Evolutionary conservation across 2,797 vertebrate genomes (phyloP), one percentile per base, ranked within the genome.

Genomic region (Nyctibius grandis): DNA sequence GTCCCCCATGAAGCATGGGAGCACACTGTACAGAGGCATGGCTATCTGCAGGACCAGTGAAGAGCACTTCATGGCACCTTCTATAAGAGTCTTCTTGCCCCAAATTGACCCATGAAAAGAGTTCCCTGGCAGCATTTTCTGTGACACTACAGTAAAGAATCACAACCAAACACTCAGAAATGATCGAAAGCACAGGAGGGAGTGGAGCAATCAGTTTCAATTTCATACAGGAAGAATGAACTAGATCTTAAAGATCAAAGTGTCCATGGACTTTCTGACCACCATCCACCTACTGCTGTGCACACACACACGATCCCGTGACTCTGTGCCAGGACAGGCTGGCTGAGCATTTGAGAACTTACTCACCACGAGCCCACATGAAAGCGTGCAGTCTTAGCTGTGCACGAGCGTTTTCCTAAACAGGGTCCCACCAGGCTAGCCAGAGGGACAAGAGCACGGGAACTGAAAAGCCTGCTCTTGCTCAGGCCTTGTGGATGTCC

Each of bases 281-380:
- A 12, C 38, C 60, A 38, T 16, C 31, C 40, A 63, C 40, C 38
- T 45, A 20, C 12, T 45, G 29, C 31, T 57, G n/a, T 26, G 29
- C 40, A 59, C 12, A 47, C 22, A 33, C 51, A 74, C 38, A 25
- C 0, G 14, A 36, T n/a, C 6, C 5, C 2, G 3, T 44, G 42
- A 56, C 45, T n/a, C 42, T 54, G 26, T n/a, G 34, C 26, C 56
- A 85, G 14, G 12, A 38, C 57, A 48, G 31, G 51, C 64, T 70
- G 47, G 48, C 56, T 36, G 31, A 23, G 21, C 23, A 15, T 36
- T 36, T 56, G 48, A 21, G 40, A 64, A 53, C 28, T 26, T 48
- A 3, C 15, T 63, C 31, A 26, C 26, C 40, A 17, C 1, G 0
- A 83, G 45, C 10, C 14, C 23, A 21, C 1, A 3, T 19, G 31